Evolutionary conservation across 2,113 vertebrate species (phyloP).

Genomic region (Oreocharis arfaki): DNA sequence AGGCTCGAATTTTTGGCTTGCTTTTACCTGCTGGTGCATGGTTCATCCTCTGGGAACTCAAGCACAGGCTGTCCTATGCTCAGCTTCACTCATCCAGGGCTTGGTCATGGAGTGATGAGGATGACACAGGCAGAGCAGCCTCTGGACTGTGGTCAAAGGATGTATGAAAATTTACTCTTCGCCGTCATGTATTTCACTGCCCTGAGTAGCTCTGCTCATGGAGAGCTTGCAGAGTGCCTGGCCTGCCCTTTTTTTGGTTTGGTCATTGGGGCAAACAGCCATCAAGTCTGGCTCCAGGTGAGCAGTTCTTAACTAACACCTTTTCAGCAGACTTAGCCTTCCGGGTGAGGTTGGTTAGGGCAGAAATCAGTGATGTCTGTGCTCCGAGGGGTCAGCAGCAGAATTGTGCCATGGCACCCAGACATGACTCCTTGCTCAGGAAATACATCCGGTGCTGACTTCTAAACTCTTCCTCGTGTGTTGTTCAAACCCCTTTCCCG

Average conservation of each 20-base stretch:
- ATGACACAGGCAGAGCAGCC: background rate
- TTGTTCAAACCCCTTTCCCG: background rate
- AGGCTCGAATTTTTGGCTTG: background rate
- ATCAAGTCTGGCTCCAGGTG: background rate
- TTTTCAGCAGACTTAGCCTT: background rate
- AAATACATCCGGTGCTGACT: background rate
- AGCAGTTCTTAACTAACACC: background rate
- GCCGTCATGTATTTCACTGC: background rate
- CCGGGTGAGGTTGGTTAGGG: background rate
- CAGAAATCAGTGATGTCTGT: background rate
- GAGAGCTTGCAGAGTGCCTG: background rate
- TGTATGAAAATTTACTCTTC: fast-evolving
- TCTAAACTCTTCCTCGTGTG: background rate
- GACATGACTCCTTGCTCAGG: background rate
- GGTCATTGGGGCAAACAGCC: background rate
- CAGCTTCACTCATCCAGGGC: background rate
- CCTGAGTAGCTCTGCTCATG: too few relatives aligned
- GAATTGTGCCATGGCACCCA: background rate
- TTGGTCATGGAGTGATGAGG: background rate
- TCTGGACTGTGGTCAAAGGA: background rate
- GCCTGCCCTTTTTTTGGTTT: background rate
- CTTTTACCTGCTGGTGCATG: background rate
- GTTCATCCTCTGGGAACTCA: background rate
- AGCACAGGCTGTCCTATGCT: background rate
- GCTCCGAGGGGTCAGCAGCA: background rate